Evolutionary conservation across 92 coral and sea anemone genomes (phyloP).

Genomic region (Paragorgia papillata): DNA sequence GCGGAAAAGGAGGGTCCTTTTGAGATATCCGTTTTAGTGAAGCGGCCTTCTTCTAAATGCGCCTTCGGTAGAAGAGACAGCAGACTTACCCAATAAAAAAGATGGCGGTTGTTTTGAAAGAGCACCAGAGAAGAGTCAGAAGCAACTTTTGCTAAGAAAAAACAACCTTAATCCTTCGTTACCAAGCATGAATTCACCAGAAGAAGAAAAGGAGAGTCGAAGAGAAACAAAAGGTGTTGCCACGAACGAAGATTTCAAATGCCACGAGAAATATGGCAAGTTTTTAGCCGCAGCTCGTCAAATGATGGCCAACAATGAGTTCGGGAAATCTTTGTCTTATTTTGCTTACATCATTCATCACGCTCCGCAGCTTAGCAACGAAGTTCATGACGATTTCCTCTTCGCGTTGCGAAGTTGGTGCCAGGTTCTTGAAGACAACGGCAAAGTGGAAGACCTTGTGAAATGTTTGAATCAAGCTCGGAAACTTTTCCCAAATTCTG

Average conservation of each 20-base stretch:
- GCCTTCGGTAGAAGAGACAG: background rate
- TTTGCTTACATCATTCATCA: slow-evolving; percentile 72
- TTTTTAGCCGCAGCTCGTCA: slow-evolving; percentile 5
- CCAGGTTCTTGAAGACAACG: slow-evolving; percentile 66
- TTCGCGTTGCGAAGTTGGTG: slow-evolving; percentile 75
- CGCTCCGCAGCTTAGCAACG: slow-evolving; percentile 60
- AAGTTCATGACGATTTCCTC: slow-evolving; percentile 75
- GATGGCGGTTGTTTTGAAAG: background rate
- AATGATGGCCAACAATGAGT: slow-evolving; percentile 49
- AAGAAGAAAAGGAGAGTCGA: background rate
- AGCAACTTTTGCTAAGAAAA: too few species aligned
- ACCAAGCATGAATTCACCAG: background rate
- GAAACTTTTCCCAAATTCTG: slow-evolving; percentile 74
- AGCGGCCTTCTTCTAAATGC: too few species aligned
- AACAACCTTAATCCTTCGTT: too few species aligned
- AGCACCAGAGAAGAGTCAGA: too few species aligned
- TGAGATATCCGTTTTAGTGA: too few species aligned
- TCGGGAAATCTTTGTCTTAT: slow-evolving; percentile 84
- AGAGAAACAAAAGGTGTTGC: background rate
- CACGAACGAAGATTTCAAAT: background rate
- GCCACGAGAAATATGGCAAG: background rate
- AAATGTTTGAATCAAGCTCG: slow-evolving; percentile 81
- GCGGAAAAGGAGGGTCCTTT: too few species aligned
- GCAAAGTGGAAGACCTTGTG: slow-evolving; percentile 74
- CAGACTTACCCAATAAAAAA: background rate